These are phyloP conservation scores for Micronycteris hirsuta DNA, from an alignment of 2,113 vertebrate genomes.

Conservation along the genomic window DNA sequence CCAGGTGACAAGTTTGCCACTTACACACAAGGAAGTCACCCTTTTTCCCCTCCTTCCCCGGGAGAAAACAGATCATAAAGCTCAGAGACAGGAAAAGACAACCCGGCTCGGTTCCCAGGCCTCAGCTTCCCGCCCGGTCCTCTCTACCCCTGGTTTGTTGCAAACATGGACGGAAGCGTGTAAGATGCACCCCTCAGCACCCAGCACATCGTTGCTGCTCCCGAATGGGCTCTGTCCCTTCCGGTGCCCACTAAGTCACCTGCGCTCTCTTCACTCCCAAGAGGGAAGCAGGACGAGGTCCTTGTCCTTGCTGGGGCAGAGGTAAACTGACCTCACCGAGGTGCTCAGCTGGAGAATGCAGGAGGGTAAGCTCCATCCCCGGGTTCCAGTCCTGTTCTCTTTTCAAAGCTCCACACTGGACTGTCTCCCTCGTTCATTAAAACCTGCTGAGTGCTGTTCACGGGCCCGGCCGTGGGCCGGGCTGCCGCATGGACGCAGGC, in stretches of 20 bases:
- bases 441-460: background rate
- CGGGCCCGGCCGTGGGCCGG: background rate
- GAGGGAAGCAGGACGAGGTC: too few relatives aligned
- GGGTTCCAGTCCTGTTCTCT: background rate
- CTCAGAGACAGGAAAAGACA: background rate
- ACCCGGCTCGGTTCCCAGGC: too few relatives aligned
- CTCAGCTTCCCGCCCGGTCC: background rate
- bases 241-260: rapidly evolving
- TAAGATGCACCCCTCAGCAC: rapidly evolving
- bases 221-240: background rate
- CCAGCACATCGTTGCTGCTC: background rate
- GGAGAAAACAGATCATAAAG: too few relatives aligned
- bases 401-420: too few relatives aligned
- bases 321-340: background rate
- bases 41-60: background rate
- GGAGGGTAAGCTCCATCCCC: rapidly evolving
- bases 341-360: background rate
- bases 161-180: background rate
- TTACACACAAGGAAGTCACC: background rate
- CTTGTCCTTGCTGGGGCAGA: background rate
- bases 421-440: background rate
- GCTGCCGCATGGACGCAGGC: rapidly evolving
- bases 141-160: background rate
- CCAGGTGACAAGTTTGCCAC: background rate
- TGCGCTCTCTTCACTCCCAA: rapidly evolving